A percentile compares a stretch with the other conserved stretches of the same genome.
These are phyloP conservation scores for Acleris sparsana DNA, from an alignment of 2,888 invertebrate genomes.

Conservation along the genomic window DNA sequence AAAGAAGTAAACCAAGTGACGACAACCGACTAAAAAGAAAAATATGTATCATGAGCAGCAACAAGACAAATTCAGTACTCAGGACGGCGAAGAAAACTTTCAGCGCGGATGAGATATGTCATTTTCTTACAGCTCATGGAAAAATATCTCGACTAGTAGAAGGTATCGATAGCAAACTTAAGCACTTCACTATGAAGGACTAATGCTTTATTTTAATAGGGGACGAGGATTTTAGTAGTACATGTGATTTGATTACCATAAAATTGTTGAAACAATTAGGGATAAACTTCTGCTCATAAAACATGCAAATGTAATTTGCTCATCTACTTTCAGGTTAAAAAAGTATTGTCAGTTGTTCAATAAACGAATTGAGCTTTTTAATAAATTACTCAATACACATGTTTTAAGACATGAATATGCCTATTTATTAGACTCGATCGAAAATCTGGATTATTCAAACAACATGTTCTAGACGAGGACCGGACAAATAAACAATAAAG, in stretches of 20 bases:
- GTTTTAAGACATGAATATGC: neutral
- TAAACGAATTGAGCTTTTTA: slow-evolving; percentile 3
- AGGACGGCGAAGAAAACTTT: neutral
- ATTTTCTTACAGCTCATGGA: neutral
- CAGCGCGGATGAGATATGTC: neutral
- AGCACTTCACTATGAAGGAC: neutral
- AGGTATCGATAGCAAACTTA: slow-evolving; percentile 3
- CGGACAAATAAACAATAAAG: neutral
- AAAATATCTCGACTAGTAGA: neutral
- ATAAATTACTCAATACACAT: neutral
- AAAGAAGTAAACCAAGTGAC: no score
- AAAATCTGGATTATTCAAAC: neutral
- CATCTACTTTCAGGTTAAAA: neutral
- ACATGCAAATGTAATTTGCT: neutral
- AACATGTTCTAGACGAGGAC: neutral
- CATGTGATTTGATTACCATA: neutral
- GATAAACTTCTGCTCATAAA: neutral
- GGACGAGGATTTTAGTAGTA: neutral
- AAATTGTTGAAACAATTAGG: neutral
- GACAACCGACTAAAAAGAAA: neutral
- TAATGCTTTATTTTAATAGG: neutral
- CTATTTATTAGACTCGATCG: neutral
- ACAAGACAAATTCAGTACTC: neutral
- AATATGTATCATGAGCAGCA: slow-evolving; percentile 1
- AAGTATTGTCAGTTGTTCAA: neutral